Evolutionary conservation across 1,140 invertebrate species (phyloP), one percentile per base, ranked within the genome.

Genomic region (Lepidurus packardi): DNA sequence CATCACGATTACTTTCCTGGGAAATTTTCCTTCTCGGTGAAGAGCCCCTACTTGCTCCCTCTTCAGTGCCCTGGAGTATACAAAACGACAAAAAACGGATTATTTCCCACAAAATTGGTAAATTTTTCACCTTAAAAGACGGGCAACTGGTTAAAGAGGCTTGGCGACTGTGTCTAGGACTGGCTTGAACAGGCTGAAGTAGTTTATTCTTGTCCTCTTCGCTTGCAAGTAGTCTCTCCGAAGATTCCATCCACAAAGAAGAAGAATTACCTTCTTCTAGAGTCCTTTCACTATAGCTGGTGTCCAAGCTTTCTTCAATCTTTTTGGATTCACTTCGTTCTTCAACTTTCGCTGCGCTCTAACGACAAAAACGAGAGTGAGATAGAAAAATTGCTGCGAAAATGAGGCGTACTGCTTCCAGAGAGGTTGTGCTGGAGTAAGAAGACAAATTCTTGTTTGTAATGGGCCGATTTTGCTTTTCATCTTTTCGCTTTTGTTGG

Each of bases 401-500:
- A 47, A 47, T 11, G 3, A 47, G 6, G 6, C 53, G 13, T 65
- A 65, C 53, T 7, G 53, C 53, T 65, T 65, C 53, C 13, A 65
- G 21, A 9, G 53, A 65, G 21, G 53, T 65, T 0, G 53, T 65
- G 53, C 53, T 65, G 16, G 53, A 65, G 13, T 65, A 65, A 1
- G 53, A 65, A 21, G 53, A 65, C 53, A 65, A n/a, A 16, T 65
- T 65, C 53, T 65, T 65, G 53, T 65, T 65, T 21, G 34, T 34
- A 34, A 13, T 65, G 53, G 21, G 53, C 13, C 53, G 53, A 65
- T 9, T 65, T 65, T 65, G 53, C 21, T 77, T 82, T 53, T 88
- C 87, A 74, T 89, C 88, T 81, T 87, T 89, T 80, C 88, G 89
- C 76, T 87, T 87, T 25, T 80, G 80, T 47, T 86, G 77, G 43